Conservation (phyloP, 2,797 vertebrate genomes). For the Poecilia gillii region DNA sequence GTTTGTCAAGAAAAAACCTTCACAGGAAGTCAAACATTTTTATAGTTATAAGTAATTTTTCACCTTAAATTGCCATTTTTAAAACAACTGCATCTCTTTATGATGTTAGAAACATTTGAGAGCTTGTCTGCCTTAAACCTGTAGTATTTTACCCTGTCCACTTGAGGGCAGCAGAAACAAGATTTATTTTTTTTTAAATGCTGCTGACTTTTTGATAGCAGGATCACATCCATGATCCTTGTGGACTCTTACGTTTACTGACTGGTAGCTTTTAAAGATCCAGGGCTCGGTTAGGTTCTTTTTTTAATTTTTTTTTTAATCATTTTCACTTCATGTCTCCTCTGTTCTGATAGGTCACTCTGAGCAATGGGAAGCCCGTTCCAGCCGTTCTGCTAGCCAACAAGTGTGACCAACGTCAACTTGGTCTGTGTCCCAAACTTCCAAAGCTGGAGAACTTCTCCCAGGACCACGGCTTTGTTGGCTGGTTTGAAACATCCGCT, state of each 20-base stretch:
- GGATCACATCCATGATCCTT: background rate
- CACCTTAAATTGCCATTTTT: background rate
- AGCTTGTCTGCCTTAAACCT: background rate
- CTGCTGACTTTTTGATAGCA: background rate
- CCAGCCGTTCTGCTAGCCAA: constrained; percentile 83
- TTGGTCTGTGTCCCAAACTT: constrained; percentile 75
- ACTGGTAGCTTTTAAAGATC: background rate
- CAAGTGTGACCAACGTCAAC: constrained; percentile 81
- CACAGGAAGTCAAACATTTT: background rate
- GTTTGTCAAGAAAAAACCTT: background rate
- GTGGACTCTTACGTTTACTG: background rate
- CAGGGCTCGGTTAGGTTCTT: background rate
- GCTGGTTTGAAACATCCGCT: constrained; percentile 84
- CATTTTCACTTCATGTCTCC: background rate
- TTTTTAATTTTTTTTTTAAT: too few species aligned
- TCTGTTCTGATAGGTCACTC: constrained; percentile 66
- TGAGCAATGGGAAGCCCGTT: constrained; percentile 78
- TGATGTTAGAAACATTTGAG: background rate
- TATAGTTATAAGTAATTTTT: background rate
- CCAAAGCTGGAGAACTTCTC: constrained; percentile 82
- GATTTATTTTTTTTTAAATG: background rate
- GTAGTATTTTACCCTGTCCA: background rate
- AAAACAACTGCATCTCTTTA: background rate
- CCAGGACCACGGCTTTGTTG: constrained; percentile 79
- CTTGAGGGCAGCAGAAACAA: background rate